Evolutionary conservation across 2,888 invertebrate species (phyloP).

Genomic region (Ornithoptera alexandrae): DNA sequence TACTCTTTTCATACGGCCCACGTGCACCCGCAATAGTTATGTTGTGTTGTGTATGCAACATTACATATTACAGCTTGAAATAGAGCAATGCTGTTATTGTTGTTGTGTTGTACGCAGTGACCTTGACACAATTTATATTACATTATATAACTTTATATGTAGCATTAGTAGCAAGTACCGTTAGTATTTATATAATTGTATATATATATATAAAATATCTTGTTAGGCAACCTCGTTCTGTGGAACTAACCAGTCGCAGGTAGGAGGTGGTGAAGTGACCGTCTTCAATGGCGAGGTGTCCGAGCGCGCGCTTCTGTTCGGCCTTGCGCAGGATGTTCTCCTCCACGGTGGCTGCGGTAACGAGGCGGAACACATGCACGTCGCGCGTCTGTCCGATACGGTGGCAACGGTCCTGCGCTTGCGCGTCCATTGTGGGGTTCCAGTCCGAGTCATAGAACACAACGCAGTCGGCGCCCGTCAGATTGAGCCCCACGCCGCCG

Average conservation of each 20-base stretch:
- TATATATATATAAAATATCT: background rate
- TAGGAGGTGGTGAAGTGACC: constrained; percentile 99
- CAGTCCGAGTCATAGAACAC: constrained; percentile 99
- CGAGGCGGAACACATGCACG: constrained; percentile 98
- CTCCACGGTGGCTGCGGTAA: constrained; percentile 98
- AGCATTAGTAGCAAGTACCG: no score
- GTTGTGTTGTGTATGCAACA: no score
- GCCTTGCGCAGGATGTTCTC: constrained; percentile 99
- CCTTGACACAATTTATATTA: no score
- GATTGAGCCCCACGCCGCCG: constrained; percentile 98
- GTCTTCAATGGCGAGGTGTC: constrained; percentile 98
- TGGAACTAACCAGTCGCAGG: constrained; percentile 82
- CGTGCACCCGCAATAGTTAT: no score
- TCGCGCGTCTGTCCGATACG: constrained; percentile 99
- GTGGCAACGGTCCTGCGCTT: constrained; percentile 96
- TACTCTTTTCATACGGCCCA: no score
- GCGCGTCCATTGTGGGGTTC: constrained; percentile 99
- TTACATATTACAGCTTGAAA: no score
- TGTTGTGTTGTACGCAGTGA: no score
- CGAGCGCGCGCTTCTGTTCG: constrained; percentile 96
- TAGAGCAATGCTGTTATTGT: no score
- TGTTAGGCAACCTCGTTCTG: background rate
- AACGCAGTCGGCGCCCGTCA: constrained; percentile 99
- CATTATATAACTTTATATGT: no score
- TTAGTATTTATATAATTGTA: no score